phyloP scores from a whole-genome alignment of 2,113 vertebrate species.

The Hippocampus guttulatus region DNA sequence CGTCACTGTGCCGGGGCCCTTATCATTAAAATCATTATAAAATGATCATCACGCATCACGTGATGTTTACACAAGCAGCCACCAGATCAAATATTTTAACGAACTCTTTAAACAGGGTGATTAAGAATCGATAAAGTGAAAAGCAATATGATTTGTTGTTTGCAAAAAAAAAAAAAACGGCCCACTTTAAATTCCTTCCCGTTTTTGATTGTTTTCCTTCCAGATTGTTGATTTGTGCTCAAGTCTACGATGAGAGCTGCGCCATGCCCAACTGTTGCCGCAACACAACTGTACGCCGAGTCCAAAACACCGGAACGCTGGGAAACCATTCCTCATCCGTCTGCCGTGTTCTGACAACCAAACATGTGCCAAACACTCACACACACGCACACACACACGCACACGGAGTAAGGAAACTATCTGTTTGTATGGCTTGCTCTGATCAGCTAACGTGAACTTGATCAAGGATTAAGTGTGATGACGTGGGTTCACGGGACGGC shows the following conservation, averaged over 20 bases:
- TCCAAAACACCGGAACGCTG: conserved; percentile 36
- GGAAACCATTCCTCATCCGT: conserved; percentile 47
- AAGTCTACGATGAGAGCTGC: conserved; percentile 14
- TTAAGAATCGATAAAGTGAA: not conserved
- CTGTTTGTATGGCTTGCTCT: conserved; percentile 20
- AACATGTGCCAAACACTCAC: conserved; percentile 71
- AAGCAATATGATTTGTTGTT: not conserved
- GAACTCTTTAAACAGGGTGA: not conserved
- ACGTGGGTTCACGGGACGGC: not conserved
- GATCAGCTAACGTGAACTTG: conserved; percentile 20
- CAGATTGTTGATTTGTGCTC: conserved; percentile 63
- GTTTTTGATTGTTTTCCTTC: conserved; percentile 26
- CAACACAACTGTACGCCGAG: conserved; percentile 41
- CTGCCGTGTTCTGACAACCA: conserved; percentile 61
- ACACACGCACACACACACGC: conserved; percentile 1
- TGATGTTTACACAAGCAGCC: conserved; percentile 44
- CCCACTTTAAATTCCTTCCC: not conserved
- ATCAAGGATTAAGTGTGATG: conserved; percentile 20
- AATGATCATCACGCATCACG: conserved; percentile 34
- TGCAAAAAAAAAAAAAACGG: not conserved
- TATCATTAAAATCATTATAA: conserved; percentile 36
- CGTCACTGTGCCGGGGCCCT: conserved; percentile 20
- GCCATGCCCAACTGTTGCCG: conserved; percentile 39
- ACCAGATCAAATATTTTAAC: not conserved
- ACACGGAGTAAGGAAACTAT: conserved; percentile 16